A percentile compares a stretch with the other conserved stretches of the same genome.
Conservation (phyloP, 2,113 vertebrate species). For the Pantherophis guttatus region DNA sequence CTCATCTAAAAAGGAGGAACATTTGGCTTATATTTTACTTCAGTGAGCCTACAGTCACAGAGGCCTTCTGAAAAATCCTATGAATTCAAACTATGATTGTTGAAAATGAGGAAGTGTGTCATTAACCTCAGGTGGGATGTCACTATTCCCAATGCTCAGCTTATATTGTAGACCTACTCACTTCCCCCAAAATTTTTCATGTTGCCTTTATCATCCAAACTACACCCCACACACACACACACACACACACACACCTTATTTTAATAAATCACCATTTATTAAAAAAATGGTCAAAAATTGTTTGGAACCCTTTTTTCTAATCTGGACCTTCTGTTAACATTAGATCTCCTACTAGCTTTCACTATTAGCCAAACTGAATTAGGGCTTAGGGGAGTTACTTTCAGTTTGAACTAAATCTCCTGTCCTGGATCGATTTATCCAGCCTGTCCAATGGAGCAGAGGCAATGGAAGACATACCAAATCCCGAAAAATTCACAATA, state of each 20-base stretch:
- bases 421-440: neutral
- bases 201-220: neutral
- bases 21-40: neutral
- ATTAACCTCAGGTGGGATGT: neutral
- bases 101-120: neutral
- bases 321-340: neutral
- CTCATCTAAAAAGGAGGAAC: neutral
- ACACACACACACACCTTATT: neutral
- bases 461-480: neutral
- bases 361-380: neutral
- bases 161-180: neutral
- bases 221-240: neutral
- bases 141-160: neutral
- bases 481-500: neutral
- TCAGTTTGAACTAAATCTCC: neutral
- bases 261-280: neutral
- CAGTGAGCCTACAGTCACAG: neutral
- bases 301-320: no score
- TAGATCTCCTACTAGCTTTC: neutral
- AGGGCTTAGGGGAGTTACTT: no score
- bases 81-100: neutral
- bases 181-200: neutral
- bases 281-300: neutral
- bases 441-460: neutral
- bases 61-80: neutral